Evolutionary conservation across 2,888 invertebrate species (phyloP), one percentile per base, ranked within the genome.

Genomic region (Lasioglossum figueresi): DNA sequence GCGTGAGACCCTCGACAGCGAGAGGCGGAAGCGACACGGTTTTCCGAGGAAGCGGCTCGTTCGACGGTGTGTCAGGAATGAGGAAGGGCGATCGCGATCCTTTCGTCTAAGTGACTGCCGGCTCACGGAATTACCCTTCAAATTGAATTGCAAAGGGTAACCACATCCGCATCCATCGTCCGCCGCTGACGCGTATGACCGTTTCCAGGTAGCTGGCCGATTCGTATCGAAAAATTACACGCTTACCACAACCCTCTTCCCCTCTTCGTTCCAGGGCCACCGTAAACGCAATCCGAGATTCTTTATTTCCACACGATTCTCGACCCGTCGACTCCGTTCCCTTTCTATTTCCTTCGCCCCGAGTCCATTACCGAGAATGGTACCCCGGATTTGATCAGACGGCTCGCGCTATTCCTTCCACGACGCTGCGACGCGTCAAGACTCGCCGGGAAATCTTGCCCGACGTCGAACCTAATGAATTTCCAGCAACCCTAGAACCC

Each of bases 81-180:
- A 87, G 68, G 81, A 74, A 78, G 71, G 52, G 43, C 72, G 79
- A 81, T 77, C 77, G 79, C 79, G 87, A 90, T 86, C 85, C 79
- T 84, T 84, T 88, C 83, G 83, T 70, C 72, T 74, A 77, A 87
- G 82, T 77, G 85, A 85, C 83, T 83, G 78, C 71, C 81, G 63
- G 5, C 77, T 80, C 80, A 56, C 76, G 77, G 79, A 89, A 88
- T 87, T 85, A 88, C 82, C 85, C 84, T 74, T 84, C 74, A 89
- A 89, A 90, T 90, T 90, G 90, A 90, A 90, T 90, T 91, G 91
- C 90, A 90, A 90, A 88, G 87, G 82, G 81, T 87, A 81, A 76
- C 80, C 79, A 76, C 85, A 59, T 81, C 78, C 86, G 85, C 81
- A 86, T 86, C 86, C 86, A 85, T 86, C 86, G 48, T 74, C 79